phyloP scores from a whole-genome alignment of 2,797 vertebrate genomes.

The Crypturellus tataupa region DNA sequence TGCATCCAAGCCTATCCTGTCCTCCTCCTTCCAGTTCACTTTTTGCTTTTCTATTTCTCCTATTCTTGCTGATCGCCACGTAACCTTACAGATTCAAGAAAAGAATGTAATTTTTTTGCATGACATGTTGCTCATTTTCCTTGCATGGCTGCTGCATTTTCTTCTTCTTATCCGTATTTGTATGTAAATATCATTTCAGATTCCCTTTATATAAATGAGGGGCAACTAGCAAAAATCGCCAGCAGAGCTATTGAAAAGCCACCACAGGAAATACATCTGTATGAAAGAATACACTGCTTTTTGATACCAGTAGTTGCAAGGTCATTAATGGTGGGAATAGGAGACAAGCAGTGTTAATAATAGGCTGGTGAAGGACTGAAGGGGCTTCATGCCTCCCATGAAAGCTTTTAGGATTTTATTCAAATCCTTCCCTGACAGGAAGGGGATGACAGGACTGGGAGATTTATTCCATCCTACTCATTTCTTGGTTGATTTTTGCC shows the following conservation, averaged over 20 bases:
- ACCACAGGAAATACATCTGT: slow-evolving; percentile 48
- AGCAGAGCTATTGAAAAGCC: slow-evolving; percentile 68
- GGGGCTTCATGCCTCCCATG: slow-evolving; percentile 12
- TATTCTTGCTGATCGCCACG: neutral
- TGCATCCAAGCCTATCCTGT: neutral
- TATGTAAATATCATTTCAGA: slow-evolving; percentile 42
- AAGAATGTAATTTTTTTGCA: neutral
- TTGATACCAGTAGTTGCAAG: slow-evolving; percentile 16
- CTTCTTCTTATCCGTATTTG: slow-evolving; percentile 8
- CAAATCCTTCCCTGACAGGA: slow-evolving; percentile 53
- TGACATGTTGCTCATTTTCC: slow-evolving; percentile 3
- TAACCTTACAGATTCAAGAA: neutral
- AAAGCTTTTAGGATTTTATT: slow-evolving; percentile 63
- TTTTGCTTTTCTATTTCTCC: neutral
- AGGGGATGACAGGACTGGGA: neutral
- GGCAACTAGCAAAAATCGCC: slow-evolving; percentile 53
- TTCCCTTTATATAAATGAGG: slow-evolving; percentile 10
- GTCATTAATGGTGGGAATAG: slow-evolving; percentile 67
- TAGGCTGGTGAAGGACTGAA: slow-evolving; percentile 26
- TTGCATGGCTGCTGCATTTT: neutral
- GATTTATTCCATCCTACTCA: neutral
- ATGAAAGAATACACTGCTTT: slow-evolving; percentile 56
- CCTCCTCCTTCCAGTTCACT: neutral
- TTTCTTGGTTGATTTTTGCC: neutral
- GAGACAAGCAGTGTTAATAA: slow-evolving; percentile 73